phyloP scores from a whole-genome alignment of 64 coral and sea anemone genomes.

The Montipora capricornis region DNA sequence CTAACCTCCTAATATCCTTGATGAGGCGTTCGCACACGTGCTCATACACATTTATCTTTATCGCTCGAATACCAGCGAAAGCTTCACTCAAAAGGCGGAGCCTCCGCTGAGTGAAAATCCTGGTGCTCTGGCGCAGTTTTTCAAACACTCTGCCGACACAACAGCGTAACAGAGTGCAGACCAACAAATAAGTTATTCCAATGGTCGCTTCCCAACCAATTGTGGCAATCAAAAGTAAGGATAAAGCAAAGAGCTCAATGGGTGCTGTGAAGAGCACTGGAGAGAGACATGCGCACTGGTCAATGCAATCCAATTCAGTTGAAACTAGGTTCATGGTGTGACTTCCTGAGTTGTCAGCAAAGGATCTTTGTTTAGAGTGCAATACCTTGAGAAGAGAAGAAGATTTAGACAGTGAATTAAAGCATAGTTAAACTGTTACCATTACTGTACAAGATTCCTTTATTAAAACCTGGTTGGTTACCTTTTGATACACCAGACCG shows the following conservation, averaged over 20 bases:
- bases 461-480: background rate
- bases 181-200: constrained; percentile 52
- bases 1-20: constrained; percentile 67
- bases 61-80: constrained; percentile 57
- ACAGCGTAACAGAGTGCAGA: constrained; percentile 52
- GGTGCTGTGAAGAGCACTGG: constrained; percentile 68
- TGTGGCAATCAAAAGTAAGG: constrained; percentile 45
- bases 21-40: constrained; percentile 27
- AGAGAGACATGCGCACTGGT: constrained; percentile 34
- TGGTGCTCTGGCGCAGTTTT: constrained; percentile 39
- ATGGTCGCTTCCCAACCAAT: constrained; percentile 68
- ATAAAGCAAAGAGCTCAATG: constrained; percentile 62
- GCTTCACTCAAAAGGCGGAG: constrained; percentile 55
- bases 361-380: constrained; percentile 24
- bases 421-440: no score
- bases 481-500: constrained; percentile 21
- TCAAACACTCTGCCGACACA: constrained; percentile 33
- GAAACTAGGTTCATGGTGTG: constrained; percentile 78
- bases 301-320: constrained; percentile 71
- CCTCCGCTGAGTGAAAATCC: constrained; percentile 54
- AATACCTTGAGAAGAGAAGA: constrained; percentile 28
- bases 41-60: constrained; percentile 73
- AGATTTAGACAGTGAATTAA: background rate
- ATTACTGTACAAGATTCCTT: no score
- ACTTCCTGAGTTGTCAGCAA: constrained; percentile 42